Conservation (phyloP, 2,888 invertebrate species). For the Nemotelus pantherinus region DNA sequence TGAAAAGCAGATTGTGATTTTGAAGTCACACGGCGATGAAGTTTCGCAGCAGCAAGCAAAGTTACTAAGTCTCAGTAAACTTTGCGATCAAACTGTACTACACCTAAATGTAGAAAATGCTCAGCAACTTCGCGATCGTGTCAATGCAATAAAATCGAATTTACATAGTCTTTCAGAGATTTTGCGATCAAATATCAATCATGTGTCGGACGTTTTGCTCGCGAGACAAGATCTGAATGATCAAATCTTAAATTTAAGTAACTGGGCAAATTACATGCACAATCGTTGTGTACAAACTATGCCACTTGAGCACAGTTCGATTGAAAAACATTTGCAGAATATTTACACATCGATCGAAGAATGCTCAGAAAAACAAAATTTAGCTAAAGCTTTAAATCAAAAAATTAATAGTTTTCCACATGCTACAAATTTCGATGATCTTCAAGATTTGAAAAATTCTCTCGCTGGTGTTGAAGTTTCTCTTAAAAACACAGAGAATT, state of each 20-base stretch:
- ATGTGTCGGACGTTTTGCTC: slow-evolving; percentile 82
- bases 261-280: slow-evolving; percentile 80
- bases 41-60: slow-evolving; percentile 87
- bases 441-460: slow-evolving; percentile 76
- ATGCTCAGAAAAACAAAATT: slow-evolving; percentile 83
- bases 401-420: slow-evolving; percentile 82
- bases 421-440: slow-evolving; percentile 77
- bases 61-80: slow-evolving; percentile 80
- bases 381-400: slow-evolving; percentile 80
- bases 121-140: slow-evolving; percentile 74
- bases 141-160: slow-evolving; percentile 78
- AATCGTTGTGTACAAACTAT: slow-evolving; percentile 80
- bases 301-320: slow-evolving; percentile 82
- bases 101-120: slow-evolving; percentile 82
- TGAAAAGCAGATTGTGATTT: slow-evolving; percentile 77
- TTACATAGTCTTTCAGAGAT: slow-evolving; percentile 80
- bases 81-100: slow-evolving; percentile 81
- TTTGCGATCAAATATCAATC: slow-evolving; percentile 79
- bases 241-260: slow-evolving; percentile 79
- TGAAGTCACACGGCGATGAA: slow-evolving; percentile 85
- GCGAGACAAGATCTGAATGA: slow-evolving; percentile 85
- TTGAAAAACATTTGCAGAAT: slow-evolving; percentile 80
- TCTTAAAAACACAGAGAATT: slow-evolving; percentile 80
- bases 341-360: slow-evolving; percentile 85
- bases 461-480: slow-evolving; percentile 80